phyloP scores from a whole-genome alignment of 1,140 invertebrate species.

The Bacillus rossius region DNA sequence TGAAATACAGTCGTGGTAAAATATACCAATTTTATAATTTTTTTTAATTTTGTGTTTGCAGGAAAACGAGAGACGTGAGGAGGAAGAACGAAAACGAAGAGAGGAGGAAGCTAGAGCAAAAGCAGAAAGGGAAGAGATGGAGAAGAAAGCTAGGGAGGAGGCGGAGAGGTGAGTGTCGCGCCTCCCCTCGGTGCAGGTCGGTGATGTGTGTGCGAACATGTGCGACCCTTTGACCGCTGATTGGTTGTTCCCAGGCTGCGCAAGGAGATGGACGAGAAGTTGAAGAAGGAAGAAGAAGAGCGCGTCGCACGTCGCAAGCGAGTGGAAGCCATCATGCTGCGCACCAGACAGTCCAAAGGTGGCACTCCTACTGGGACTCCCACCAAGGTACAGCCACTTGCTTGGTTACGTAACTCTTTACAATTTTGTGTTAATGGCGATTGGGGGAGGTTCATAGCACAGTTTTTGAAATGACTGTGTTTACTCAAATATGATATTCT shows the following conservation, averaged over 20 bases:
- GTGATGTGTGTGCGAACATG: background rate
- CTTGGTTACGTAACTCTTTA: too few relatives aligned
- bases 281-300: conserved; percentile 75
- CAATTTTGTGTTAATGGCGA: too few relatives aligned
- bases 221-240: too few relatives aligned
- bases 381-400: conserved; percentile 32
- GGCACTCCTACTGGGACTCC: conserved; percentile 48
- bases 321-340: conserved; percentile 77
- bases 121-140: conserved; percentile 69
- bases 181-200: background rate
- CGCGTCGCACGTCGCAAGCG: conserved; percentile 67
- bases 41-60: too few relatives aligned
- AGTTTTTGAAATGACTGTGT: too few relatives aligned
- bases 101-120: conserved; percentile 64
- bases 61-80: conserved; percentile 57
- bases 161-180: conserved; percentile 51
- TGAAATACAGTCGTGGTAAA: too few relatives aligned
- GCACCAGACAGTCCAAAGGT: conserved; percentile 57
- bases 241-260: conserved; percentile 60
- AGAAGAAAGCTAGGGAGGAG: conserved; percentile 68
- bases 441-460: too few relatives aligned
- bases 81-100: conserved; percentile 54
- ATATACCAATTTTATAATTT: too few relatives aligned
- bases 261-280: conserved; percentile 63
- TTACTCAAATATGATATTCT: too few relatives aligned